phyloP scores from a whole-genome alignment of 2,888 invertebrate species.

The Dryomyza anilis region DNA sequence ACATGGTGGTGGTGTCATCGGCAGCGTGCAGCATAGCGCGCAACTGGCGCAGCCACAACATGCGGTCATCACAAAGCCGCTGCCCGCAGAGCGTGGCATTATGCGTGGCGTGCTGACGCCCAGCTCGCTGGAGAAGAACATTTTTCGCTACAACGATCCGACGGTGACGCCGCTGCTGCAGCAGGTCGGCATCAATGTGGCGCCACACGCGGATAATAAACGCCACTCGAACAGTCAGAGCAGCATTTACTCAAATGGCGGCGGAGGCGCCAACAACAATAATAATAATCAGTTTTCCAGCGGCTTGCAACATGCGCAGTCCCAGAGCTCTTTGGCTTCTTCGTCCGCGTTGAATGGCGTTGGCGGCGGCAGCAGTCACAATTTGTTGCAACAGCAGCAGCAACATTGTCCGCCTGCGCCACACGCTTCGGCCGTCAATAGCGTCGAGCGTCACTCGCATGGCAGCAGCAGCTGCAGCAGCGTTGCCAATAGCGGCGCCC shows the following conservation, averaged over 20 bases:
- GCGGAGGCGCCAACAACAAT: slow-evolving; percentile 44
- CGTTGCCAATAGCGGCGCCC: slow-evolving; percentile 26
- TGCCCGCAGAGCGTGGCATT: slow-evolving; percentile 58
- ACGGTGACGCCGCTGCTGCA: slow-evolving; percentile 58
- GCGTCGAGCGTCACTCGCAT: slow-evolving; percentile 45
- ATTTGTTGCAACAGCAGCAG: slow-evolving; percentile 32
- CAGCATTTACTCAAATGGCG: slow-evolving; percentile 50
- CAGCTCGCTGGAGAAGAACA: slow-evolving; percentile 60
- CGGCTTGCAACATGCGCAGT: slow-evolving; percentile 58
- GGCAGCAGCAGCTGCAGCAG: slow-evolving; percentile 30
- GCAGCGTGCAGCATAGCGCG: slow-evolving; percentile 45
- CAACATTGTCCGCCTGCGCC: slow-evolving; percentile 57
- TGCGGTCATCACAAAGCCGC: slow-evolving; percentile 51
- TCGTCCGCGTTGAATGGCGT: slow-evolving; percentile 49
- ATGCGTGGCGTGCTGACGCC: slow-evolving; percentile 61
- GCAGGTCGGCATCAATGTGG: slow-evolving; percentile 37
- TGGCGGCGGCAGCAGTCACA: slow-evolving; percentile 39
- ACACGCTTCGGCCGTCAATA: slow-evolving; percentile 51
- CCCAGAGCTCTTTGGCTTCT: slow-evolving; percentile 60
- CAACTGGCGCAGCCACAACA: slow-evolving; percentile 56
- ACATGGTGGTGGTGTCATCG: slow-evolving; percentile 52
- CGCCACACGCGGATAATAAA: slow-evolving; percentile 32
- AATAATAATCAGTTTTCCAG: too few species aligned
- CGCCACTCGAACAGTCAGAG: slow-evolving; percentile 56
- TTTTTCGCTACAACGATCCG: slow-evolving; percentile 62